Evolutionary conservation across 2,797 vertebrate genomes (phyloP), one percentile per base, ranked within the genome.

Genomic region (Pseudochaenichthys georgianus): DNA sequence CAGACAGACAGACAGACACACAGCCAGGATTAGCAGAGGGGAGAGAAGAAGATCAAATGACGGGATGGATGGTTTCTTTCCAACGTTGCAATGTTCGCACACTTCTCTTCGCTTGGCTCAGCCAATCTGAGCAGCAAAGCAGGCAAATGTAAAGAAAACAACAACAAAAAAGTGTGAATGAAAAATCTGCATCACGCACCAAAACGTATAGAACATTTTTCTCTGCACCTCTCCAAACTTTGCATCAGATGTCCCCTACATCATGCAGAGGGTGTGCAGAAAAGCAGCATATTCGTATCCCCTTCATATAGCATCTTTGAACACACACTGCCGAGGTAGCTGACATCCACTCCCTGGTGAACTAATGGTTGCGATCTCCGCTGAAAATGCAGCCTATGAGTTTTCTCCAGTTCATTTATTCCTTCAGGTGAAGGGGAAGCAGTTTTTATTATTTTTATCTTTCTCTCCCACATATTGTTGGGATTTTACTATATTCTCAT

Each of bases 381-480:
- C 51, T 68, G 62, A 83, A 83, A 78, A 70, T 77, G 79, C 84
- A 84, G 76, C 60, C 80, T 79, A 52, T 74, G 78, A 69, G 64
- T 82, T 78, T 82, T 82, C 73, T 75, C 75, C 80, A 84, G 64
- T 63, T 77, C 77, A 81, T 83, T 89, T 80, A 73, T 85, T 80
- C 73, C 77, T 86, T 86, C 72, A 71, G 78, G 73, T 82, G 79
- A 85, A 87, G 50, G 48, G 57, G 43, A 76, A 64, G 62, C 58
- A 58, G 38, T 3, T 47, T 70, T 51, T 45, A 17, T 46, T 28
- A 28, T 34, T 50, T 28, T 4, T 23, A 53, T 47, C 50, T 55
- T 53, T 58, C 46, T 19, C 23, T 64, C 59, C 19, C 19, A 52
- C 63, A 73, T 54, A 31, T 75, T 72, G 63, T 73, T n/a, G 58